Evolutionary conservation across 1,140 invertebrate genomes (phyloP), one percentile per base, ranked within the genome.

Genomic region (Drosophila hydei): DNA sequence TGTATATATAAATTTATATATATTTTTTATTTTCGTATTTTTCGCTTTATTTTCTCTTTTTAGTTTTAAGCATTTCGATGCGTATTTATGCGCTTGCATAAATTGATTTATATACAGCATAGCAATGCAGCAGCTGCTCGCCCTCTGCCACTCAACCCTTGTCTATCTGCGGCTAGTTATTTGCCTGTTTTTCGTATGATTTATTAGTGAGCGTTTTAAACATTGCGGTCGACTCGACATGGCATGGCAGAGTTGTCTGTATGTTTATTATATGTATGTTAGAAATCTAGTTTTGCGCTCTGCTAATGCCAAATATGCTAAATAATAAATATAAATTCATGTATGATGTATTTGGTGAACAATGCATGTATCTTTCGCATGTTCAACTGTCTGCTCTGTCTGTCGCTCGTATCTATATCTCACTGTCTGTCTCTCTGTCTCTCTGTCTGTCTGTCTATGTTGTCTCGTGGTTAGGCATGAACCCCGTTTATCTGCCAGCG

Each of bases 171-270:
- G 27, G 43, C 65, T 45, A 74, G 60, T 71, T 68, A 60, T 68
- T 68, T 68, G 70, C 67, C 70, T 72, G 70, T 50, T 68, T 72
- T 61, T 47, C 38, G 56, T 56, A 47, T 84, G 80, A 84, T 84
- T 84, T 84, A 84, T 84, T 84, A 67, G 67, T 72, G 71, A 71
- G 72, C 72, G 76, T 81, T 81, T 81, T 68, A 77, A 81, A 77
- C 75, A 51, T 75, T 81, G 79, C 63, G 79, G 79, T 77, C 48
- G 63, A 59, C 63, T 51, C 62, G 42, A 63, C 63, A 40, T 30
- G 27, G 50, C 50, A 12, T n/a, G n/a, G n/a, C n/a, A 36, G 30
- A n/a, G 16, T 18, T 30, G 42, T 18, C 25, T 18, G 19, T n/a
- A 33, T 19, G 23, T 9, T 43, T 43, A 11, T 9, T 14, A 60